Conservation (phyloP, 2,888 invertebrate species). For the Thera obeliscata region DNA sequence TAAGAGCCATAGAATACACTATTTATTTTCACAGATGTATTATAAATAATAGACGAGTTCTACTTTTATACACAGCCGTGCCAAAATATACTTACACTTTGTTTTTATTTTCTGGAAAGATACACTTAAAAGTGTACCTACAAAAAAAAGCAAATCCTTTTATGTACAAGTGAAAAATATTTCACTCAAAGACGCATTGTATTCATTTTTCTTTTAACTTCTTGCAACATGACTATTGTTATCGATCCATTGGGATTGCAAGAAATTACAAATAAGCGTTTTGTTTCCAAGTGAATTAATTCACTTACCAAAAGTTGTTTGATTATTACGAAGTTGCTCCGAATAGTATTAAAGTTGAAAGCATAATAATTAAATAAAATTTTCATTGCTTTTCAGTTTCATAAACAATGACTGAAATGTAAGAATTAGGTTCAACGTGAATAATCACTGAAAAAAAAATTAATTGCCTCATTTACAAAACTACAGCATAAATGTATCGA, state of each 20-base stretch:
- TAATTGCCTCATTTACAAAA: too few relatives aligned
- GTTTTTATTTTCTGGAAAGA: conserved; percentile 4
- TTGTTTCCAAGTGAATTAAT: neutral
- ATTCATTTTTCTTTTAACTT: too few relatives aligned
- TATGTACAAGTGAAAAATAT: too few relatives aligned
- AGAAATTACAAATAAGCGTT: neutral
- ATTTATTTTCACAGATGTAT: conserved; percentile 57
- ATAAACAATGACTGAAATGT: neutral
- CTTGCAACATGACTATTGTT: too few relatives aligned
- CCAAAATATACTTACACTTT: conserved; percentile 59
- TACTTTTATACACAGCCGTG: conserved; percentile 66
- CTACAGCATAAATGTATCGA: neutral
- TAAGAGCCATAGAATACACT: conserved; percentile 33
- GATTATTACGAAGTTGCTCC: neutral
- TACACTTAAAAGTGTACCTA: neutral
- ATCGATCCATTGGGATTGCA: too few relatives aligned
- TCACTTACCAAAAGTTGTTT: neutral
- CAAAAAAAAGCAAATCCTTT: neutral
- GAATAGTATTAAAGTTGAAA: neutral
- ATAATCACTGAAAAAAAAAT: too few relatives aligned
- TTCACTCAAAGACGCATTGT: too few relatives aligned
- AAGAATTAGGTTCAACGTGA: neutral
- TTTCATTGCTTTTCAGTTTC: neutral
- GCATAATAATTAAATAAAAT: neutral
- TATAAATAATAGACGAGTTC: conserved; percentile 59